A percentile compares a stretch with the other conserved stretches of the same genome.
phyloP scores from a whole-genome alignment of 2,797 vertebrate genomes.

The Nothura maculosa region DNA sequence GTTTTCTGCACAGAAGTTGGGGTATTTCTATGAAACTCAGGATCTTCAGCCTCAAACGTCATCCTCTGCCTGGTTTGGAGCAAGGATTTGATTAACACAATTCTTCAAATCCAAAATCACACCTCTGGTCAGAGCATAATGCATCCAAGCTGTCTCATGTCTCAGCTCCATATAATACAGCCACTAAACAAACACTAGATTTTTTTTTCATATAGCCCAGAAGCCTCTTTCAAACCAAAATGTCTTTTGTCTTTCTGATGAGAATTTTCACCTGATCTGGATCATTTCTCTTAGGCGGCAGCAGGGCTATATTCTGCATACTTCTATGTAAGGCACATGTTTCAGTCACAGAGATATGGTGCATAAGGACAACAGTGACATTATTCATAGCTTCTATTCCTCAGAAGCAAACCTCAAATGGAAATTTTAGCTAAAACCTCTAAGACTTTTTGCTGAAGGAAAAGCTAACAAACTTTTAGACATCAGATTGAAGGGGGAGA shows the following conservation, averaged over 20 bases:
- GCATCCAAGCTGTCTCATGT: neutral
- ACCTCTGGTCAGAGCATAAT: neutral
- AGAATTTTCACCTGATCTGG: neutral
- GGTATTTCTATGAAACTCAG: neutral
- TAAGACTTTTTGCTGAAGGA: fast-evolving
- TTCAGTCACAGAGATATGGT: neutral
- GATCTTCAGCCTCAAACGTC: neutral
- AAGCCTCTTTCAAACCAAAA: neutral
- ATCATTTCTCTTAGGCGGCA: neutral
- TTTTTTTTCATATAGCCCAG: neutral
- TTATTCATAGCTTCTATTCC: neutral
- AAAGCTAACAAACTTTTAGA: neutral
- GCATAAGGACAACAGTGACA: neutral
- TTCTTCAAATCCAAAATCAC: neutral
- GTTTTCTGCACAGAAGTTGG: neutral
- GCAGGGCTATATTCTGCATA: neutral
- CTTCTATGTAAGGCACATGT: neutral
- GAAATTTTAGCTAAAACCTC: neutral
- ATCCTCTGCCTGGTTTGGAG: neutral
- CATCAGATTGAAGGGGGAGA: neutral
- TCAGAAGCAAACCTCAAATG: neutral
- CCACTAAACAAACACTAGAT: neutral
- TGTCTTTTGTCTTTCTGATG: neutral
- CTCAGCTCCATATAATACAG: neutral
- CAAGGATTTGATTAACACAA: neutral